A percentile compares a stretch with the other conserved stretches of the same genome.
phyloP scores from a whole-genome alignment of 1,140 invertebrate species.

The Centruroides sculpturatus region DNA sequence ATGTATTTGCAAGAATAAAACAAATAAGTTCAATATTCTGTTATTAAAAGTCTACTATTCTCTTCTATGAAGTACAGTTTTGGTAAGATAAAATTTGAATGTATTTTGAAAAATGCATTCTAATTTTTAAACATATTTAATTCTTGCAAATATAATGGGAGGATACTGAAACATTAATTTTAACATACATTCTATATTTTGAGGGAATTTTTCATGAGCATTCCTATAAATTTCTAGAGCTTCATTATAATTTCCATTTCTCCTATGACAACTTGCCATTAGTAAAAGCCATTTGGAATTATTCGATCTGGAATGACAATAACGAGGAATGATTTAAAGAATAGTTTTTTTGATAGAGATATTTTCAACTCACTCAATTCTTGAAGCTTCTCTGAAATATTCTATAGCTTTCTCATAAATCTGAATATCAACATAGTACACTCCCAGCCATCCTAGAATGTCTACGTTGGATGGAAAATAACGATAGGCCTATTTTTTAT shows the following conservation, averaged over 20 bases:
- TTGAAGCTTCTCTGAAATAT: constrained; percentile 73
- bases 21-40: too few relatives aligned
- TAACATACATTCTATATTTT: constrained; percentile 64
- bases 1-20: too few relatives aligned
- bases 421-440: constrained; percentile 80
- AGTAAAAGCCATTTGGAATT: constrained; percentile 71
- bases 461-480: constrained; percentile 77
- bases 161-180: too few relatives aligned
- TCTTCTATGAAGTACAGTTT: too few relatives aligned
- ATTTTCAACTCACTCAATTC: constrained; percentile 47
- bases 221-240: constrained; percentile 64
- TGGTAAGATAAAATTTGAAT: too few relatives aligned
- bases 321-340: too few relatives aligned
- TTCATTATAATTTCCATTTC: constrained; percentile 67
- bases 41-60: too few relatives aligned
- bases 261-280: constrained; percentile 64
- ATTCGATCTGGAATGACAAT: constrained; percentile 38
- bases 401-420: constrained; percentile 74
- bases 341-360: too few relatives aligned
- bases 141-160: too few relatives aligned
- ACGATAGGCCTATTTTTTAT: constrained; percentile 50
- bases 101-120: too few relatives aligned
- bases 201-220: constrained; percentile 61
- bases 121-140: too few relatives aligned
- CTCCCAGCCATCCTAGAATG: constrained; percentile 80